A percentile compares a stretch with the other conserved stretches of the same genome.
These are phyloP conservation scores for Mustela nigripes DNA, from an alignment of 2,113 vertebrate genomes.

Conservation along the genomic window DNA sequence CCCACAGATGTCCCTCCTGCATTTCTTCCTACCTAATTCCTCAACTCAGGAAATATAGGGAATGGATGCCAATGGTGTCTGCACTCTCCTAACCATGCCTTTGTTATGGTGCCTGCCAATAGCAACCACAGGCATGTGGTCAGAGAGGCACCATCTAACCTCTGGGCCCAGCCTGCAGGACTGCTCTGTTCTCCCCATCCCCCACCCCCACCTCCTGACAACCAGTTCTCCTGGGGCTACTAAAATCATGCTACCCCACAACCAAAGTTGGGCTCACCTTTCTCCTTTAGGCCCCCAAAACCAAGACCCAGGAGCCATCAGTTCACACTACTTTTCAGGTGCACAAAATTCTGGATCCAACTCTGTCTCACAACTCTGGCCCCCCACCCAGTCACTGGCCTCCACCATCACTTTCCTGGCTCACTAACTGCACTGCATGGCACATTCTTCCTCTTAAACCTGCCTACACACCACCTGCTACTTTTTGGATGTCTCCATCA, in stretches of 20 bases:
- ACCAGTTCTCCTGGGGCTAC: neutral
- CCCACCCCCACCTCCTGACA: neutral
- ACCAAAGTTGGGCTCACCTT: neutral
- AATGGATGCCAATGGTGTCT: neutral
- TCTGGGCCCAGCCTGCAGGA: neutral
- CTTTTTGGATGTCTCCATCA: neutral
- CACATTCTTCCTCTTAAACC: neutral
- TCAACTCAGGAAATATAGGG: neutral
- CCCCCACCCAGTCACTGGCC: too few species aligned
- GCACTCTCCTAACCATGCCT: neutral
- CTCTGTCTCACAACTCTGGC: neutral
- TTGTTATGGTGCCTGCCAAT: neutral
- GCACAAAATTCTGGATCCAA: neutral
- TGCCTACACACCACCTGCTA: neutral
- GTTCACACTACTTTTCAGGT: neutral
- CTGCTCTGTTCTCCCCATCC: rapidly evolving
- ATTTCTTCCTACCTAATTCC: neutral
- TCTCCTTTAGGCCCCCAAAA: neutral
- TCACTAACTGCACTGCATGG: neutral
- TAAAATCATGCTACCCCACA: neutral
- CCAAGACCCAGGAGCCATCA: neutral
- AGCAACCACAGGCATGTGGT: neutral
- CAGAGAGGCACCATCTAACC: neutral
- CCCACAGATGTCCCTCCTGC: neutral
- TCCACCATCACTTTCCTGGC: neutral